These are phyloP conservation scores for Momotus momota DNA, from an alignment of 2,797 vertebrate species.

Conservation along the genomic window DNA sequence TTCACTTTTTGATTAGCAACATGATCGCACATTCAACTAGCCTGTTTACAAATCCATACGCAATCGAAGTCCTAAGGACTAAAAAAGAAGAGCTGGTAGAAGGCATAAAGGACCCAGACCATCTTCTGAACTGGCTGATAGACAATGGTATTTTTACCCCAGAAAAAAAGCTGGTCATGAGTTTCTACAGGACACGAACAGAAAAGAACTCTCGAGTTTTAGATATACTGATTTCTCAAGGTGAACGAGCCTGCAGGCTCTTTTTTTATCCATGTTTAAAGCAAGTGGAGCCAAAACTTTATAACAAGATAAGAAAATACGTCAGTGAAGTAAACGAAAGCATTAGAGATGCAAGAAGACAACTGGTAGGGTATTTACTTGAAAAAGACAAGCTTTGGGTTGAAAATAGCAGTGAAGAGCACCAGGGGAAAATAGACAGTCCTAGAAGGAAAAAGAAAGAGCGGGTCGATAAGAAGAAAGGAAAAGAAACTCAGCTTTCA, in stretches of 20 bases:
- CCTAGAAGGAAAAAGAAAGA: conserved; percentile 7
- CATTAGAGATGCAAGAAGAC: conserved; percentile 81
- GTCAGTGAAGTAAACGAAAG: conserved; percentile 75
- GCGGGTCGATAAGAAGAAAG: not conserved
- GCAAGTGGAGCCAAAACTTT: conserved; percentile 82
- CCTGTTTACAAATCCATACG: conserved; percentile 80
- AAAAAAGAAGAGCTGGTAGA: conserved; percentile 80
- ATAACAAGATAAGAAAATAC: conserved; percentile 78
- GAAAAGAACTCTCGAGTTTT: conserved; percentile 82
- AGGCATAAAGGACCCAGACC: conserved; percentile 80
- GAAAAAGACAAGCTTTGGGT: conserved; percentile 79
- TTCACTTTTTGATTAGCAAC: not conserved
- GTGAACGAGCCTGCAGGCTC: conserved; percentile 84
- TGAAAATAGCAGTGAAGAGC: not conserved
- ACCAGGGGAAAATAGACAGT: not conserved
- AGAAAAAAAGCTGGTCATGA: conserved; percentile 79
- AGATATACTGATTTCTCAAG: conserved; percentile 82
- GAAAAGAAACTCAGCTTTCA: conserved; percentile 11
- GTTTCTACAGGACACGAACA: conserved; percentile 75
- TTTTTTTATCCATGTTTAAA: conserved; percentile 88
- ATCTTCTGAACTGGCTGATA: conserved; percentile 80
- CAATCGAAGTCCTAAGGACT: conserved; percentile 79
- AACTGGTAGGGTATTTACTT: conserved; percentile 84
- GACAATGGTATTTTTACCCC: conserved; percentile 76
- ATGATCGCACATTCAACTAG: not conserved